phyloP scores from a whole-genome alignment of 2,888 invertebrate genomes.

The Sphaerophoria rueppellii region DNA sequence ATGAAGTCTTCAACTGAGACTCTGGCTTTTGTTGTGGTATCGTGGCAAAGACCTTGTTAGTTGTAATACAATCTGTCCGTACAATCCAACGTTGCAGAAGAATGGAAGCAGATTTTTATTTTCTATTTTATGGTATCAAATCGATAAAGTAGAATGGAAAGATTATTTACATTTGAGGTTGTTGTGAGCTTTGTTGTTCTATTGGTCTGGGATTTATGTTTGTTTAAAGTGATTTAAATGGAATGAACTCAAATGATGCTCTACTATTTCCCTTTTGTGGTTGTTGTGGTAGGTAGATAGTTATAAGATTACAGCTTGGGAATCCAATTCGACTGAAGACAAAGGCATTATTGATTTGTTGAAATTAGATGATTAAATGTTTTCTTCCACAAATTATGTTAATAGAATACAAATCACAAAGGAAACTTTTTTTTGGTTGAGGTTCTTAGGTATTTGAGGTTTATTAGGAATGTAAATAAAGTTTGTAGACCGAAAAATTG shows the following conservation, averaged over 20 bases:
- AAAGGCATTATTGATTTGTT: background rate
- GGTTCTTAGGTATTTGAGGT: too few relatives aligned
- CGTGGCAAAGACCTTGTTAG: conserved; percentile 44
- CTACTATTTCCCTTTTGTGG: background rate
- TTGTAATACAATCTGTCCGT: conserved; percentile 35
- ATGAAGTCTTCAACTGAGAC: too few relatives aligned
- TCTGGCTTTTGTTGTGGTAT: conserved; percentile 1
- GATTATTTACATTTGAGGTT: conserved; percentile 13
- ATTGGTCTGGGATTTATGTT: conserved; percentile 4
- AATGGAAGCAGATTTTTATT: background rate
- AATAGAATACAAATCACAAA: background rate
- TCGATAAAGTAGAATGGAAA: conserved; percentile 42
- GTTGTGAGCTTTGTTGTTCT: conserved; percentile 12
- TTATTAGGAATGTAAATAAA: too few relatives aligned
- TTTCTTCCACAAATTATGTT: conserved; percentile 18
- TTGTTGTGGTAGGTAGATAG: conserved; percentile 36
- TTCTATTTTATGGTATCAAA: conserved; percentile 42
- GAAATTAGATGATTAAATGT: conserved; percentile 19
- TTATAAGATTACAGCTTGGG: conserved; percentile 9
- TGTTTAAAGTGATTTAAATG: conserved; percentile 8
- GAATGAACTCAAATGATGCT: background rate
- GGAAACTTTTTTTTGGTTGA: too few relatives aligned
- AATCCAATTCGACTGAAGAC: background rate
- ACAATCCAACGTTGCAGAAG: background rate
- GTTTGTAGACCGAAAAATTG: too few relatives aligned